Base-by-base conservation (phyloP, 2,113 vertebrate species). In the Tachysurus fulvidraco region DNA sequence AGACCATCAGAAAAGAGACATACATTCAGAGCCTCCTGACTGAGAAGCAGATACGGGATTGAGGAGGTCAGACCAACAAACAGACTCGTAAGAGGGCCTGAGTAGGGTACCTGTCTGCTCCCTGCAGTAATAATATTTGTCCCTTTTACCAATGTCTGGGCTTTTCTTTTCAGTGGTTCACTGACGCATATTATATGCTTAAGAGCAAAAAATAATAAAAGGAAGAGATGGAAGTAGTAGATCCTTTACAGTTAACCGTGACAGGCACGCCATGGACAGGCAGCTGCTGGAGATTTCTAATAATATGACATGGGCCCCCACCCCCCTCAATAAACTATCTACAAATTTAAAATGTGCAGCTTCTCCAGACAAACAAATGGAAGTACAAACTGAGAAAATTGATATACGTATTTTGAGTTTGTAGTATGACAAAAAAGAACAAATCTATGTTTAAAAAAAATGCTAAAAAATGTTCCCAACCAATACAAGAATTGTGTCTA, bases 1-100 rank as follows among this genome's bases (percentile, higher is more conserved):
- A 99, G 85, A 99, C 98, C 0, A 96, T 99, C 78, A 97, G 96
- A 92, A 99, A 99, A 0, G 98, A 99, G 93, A 99, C 97, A 88
- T 99, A 99, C 84, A 97, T 99, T 19, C 97, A 97, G 91, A 98
- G 95, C 84, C 94, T 99, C 84, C 93, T 99, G 86, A 95, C 95
- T 89, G 95, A 89, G 97, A 97, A 86, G 93, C 95, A 30, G 97
- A 97, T 81, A 97, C 86, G 97, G 95, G 52, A 92, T 97, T 69
- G 97, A 99, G 90, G 98, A 99, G 91, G 57, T 81, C 55, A 85
- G 62, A 9, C 84, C 84, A 54, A 73, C 80, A 13, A 83, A 78
- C 73, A 83, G 86, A 4, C 81, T 83, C 1, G 81, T 95, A 81
- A 95, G 96, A 2, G n/a, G 96, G 96, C 85, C 81, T 8, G 86